A percentile compares a stretch with the other conserved stretches of the same genome.
These are phyloP conservation scores for Prunella fulvescens DNA, from an alignment of 2,113 vertebrate genomes.

Conservation along the genomic window DNA sequence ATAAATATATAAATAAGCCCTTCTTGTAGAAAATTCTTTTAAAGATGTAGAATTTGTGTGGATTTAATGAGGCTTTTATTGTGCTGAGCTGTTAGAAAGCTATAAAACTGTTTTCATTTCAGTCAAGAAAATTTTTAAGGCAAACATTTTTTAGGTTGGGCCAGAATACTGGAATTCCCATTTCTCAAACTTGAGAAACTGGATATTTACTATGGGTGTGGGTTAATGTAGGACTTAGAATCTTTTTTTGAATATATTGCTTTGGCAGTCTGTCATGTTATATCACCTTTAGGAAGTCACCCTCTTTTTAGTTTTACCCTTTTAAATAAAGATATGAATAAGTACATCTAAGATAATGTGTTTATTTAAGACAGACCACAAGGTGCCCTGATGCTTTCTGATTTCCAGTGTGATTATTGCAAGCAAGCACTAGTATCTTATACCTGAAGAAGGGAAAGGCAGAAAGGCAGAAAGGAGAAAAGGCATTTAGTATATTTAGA, in stretches of 20 bases:
- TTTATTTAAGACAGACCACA: neutral
- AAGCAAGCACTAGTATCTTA: neutral
- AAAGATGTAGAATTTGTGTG: neutral
- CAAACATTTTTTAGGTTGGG: neutral
- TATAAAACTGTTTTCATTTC: neutral
- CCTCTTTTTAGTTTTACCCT: neutral
- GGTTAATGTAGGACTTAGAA: neutral
- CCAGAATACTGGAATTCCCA: neutral
- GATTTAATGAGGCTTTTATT: neutral
- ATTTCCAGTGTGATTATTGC: neutral
- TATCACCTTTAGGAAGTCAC: neutral
- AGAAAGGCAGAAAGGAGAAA: too few species aligned
- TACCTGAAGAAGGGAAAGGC: neutral
- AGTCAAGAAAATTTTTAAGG: neutral
- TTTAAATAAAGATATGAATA: neutral
- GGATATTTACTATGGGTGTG: neutral
- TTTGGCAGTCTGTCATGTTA: neutral
- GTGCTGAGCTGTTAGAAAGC: neutral
- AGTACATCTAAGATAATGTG: neutral
- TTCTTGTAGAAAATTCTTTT: neutral
- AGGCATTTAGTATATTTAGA: neutral
- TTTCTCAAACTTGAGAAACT: neutral
- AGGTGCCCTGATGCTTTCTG: accelerated
- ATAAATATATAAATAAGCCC: neutral
- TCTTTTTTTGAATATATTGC: neutral